Percentiles rank a stretch among this genome's conserved stretches.
Conservation (phyloP, 2,113 vertebrate genomes). For the Triplophysa siluroides region DNA sequence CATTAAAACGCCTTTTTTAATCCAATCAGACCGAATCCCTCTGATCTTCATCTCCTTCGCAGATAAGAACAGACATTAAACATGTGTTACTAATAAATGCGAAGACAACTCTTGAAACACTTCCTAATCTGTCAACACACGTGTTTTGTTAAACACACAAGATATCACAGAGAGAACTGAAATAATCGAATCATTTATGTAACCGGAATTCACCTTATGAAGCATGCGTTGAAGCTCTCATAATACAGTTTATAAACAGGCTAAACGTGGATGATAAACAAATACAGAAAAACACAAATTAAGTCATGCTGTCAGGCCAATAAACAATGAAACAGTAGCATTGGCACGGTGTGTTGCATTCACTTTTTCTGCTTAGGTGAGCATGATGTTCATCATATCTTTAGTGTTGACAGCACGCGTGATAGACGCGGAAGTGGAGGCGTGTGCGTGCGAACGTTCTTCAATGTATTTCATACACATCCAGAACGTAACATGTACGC, state of each 20-base stretch:
- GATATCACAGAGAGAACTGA: neutral
- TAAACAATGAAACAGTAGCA: neutral
- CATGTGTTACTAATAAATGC: neutral
- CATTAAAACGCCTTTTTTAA: neutral
- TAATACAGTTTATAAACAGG: neutral
- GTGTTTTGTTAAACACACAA: neutral
- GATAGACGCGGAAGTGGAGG: conserved; percentile 29
- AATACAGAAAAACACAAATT: neutral
- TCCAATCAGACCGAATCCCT: neutral
- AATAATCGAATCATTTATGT: neutral
- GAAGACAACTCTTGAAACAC: neutral
- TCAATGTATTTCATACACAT: neutral
- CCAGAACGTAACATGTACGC: neutral
- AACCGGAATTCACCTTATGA: neutral
- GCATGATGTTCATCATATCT: neutral
- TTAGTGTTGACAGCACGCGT: conserved; percentile 11
- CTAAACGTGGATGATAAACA: neutral
- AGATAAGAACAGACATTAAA: neutral
- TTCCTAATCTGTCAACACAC: neutral
- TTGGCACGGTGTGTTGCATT: neutral
- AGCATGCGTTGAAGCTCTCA: neutral
- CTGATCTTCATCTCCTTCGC: neutral
- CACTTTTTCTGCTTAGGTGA: neutral
- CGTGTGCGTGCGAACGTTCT: neutral
- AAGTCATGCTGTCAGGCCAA: neutral